Conservation (phyloP, 2,888 invertebrate genomes). For the Pollenia amentaria region DNA sequence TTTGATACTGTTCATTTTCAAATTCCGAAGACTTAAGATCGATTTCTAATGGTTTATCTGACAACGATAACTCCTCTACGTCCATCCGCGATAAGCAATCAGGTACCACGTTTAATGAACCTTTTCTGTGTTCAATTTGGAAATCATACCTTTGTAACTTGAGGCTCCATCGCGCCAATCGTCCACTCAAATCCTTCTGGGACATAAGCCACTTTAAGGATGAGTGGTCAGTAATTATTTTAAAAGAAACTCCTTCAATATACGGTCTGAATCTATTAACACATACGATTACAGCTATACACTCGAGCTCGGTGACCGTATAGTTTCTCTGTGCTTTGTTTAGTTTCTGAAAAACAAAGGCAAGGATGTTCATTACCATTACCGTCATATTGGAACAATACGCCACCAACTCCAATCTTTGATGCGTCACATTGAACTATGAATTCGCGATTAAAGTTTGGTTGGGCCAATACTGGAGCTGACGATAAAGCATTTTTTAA, state of each 20-base stretch:
- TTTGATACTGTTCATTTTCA: not conserved
- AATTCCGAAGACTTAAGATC: slow-evolving; percentile 9
- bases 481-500: slow-evolving; percentile 23
- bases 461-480: slow-evolving; percentile 9
- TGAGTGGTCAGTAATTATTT: slow-evolving; percentile 56
- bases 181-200: slow-evolving; percentile 75
- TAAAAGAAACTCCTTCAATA: slow-evolving; percentile 73
- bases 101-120: slow-evolving; percentile 31
- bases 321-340: slow-evolving; percentile 52
- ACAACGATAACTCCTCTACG: slow-evolving; percentile 3
- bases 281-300: slow-evolving; percentile 49
- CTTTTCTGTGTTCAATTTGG: too few species aligned
- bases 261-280: slow-evolving; percentile 62
- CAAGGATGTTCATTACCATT: slow-evolving; percentile 49
- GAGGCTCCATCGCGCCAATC: too few species aligned
- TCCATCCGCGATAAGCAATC: slow-evolving; percentile 28
- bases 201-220: slow-evolving; percentile 76
- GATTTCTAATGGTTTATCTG: not conserved
- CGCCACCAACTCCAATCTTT: not conserved
- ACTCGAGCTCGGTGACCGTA: slow-evolving; percentile 56
- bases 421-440: slow-evolving; percentile 15
- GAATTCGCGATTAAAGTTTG: slow-evolving; percentile 12
- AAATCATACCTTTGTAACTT: too few species aligned
- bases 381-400: slow-evolving; percentile 29
- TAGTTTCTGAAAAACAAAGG: slow-evolving; percentile 43